phyloP scores from a whole-genome alignment of 2,888 invertebrate species.

The Crioceris asparagi region DNA sequence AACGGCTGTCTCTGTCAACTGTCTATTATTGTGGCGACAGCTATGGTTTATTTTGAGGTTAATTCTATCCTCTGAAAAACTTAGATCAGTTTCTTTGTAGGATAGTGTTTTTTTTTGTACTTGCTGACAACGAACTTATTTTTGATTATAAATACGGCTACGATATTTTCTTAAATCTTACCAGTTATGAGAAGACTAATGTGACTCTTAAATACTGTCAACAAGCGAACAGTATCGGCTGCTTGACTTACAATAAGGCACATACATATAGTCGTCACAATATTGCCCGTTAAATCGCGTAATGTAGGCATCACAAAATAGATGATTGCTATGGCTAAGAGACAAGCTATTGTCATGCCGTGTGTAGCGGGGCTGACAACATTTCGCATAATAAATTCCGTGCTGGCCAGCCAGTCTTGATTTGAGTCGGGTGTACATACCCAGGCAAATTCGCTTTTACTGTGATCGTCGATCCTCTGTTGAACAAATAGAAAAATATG shows the following conservation, averaged over 20 bases:
- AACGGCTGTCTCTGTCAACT: too few relatives aligned
- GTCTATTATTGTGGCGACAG: not conserved
- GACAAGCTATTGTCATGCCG: constrained; percentile 58
- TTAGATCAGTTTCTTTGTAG: too few relatives aligned
- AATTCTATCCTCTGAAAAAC: not conserved
- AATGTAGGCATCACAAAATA: constrained; percentile 77
- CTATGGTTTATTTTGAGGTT: not conserved
- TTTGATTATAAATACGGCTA: too few relatives aligned
- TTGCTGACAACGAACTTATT: too few relatives aligned
- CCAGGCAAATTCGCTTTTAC: constrained; percentile 56
- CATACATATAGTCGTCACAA: constrained; percentile 68
- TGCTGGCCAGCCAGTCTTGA: constrained; percentile 57
- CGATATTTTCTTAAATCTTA: constrained; percentile 33
- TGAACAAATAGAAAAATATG: too few relatives aligned
- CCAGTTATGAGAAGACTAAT: constrained; percentile 72
- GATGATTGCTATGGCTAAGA: constrained; percentile 61
- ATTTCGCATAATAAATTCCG: constrained; percentile 62
- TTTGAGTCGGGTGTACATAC: constrained; percentile 62
- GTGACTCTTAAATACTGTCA: constrained; percentile 71
- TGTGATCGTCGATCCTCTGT: constrained; percentile 31
- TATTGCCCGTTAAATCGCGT: constrained; percentile 73
- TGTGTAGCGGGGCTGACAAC: constrained; percentile 69
- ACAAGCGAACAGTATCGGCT: constrained; percentile 66
- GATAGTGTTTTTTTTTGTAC: too few relatives aligned
- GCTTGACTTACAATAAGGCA: constrained; percentile 69